These are phyloP conservation scores for Drosophila orosa DNA, from an alignment of 1,140 invertebrate species.

Conservation along the genomic window DNA sequence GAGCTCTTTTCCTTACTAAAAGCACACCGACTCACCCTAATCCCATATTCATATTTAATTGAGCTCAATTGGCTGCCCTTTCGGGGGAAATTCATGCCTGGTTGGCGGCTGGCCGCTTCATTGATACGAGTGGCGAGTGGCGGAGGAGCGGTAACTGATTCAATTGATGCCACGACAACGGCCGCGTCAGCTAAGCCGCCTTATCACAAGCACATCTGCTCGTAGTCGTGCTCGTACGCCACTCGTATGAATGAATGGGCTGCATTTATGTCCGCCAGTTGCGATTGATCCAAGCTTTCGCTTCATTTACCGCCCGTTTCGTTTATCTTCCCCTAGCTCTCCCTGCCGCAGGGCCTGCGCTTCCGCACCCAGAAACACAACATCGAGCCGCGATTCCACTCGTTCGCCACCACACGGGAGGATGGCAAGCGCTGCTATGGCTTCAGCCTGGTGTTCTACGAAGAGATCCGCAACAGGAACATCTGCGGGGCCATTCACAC, in stretches of 20 bases:
- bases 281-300: background rate
- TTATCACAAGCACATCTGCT: constrained; percentile 58
- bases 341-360: constrained; percentile 95
- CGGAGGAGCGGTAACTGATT: constrained; percentile 28
- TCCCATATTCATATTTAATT: constrained; percentile 63
- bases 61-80: constrained; percentile 72
- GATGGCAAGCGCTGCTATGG: constrained; percentile 97
- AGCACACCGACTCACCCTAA: constrained; percentile 29
- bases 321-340: constrained; percentile 88
- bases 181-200: constrained; percentile 36
- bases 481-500: constrained; percentile 98
- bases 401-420: constrained; percentile 98
- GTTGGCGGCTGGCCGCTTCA: constrained; percentile 43
- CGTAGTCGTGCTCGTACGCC: constrained; percentile 15
- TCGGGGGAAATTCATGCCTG: constrained; percentile 65
- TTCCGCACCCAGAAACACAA: constrained; percentile 97
- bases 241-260: constrained; percentile 52
- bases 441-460: constrained; percentile 97
- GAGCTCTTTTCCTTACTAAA: background rate
- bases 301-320: background rate
- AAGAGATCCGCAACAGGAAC: constrained; percentile 95
- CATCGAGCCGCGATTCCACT: constrained; percentile 95
- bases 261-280: constrained; percentile 39
- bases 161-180: constrained; percentile 73
- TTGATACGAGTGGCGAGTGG: constrained; percentile 42